phyloP scores from a whole-genome alignment of 2,113 vertebrate species.

The Saimiri boliviensis region DNA sequence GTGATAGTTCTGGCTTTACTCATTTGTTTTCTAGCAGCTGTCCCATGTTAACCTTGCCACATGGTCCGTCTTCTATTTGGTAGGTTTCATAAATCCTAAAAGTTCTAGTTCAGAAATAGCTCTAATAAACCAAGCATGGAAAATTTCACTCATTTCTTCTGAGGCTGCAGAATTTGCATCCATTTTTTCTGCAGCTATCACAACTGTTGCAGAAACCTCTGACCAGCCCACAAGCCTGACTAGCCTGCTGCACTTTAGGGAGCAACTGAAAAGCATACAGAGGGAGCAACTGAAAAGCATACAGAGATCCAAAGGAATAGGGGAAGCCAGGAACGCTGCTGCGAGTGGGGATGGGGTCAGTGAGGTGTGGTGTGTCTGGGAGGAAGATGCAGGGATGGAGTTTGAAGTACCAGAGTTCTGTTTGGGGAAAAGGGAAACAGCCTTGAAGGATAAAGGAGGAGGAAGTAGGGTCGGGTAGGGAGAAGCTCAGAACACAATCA shows the following conservation, averaged over 20 bases:
- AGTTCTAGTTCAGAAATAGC: slow-evolving; percentile 92
- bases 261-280: neutral
- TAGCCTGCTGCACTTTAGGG: slow-evolving; percentile 93
- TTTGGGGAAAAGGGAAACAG: neutral
- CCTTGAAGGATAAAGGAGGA: neutral
- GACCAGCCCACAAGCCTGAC: slow-evolving; percentile 98
- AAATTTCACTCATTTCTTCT: slow-evolving; percentile 90
- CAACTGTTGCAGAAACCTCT: slow-evolving; percentile 95
- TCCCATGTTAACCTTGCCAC: slow-evolving; percentile 97
- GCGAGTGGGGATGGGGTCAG: neutral
- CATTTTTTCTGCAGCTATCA: slow-evolving; percentile 87
- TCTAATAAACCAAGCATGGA: slow-evolving; percentile 84
- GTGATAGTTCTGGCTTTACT: neutral
- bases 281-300: neutral
- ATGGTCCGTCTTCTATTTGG: slow-evolving; percentile 96
- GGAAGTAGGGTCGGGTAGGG: neutral
- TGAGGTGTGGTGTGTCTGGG: neutral
- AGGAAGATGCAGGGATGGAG: neutral
- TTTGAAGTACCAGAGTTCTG: neutral
- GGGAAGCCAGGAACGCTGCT: neutral
- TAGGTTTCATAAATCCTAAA: slow-evolving; percentile 96
- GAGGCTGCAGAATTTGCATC: slow-evolving; percentile 81
- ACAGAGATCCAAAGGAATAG: neutral
- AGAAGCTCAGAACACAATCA: neutral
- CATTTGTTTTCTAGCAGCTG: slow-evolving; percentile 85